Conservation (phyloP, 64 coral and sea anemone species). For the Acropora yongei region DNA sequence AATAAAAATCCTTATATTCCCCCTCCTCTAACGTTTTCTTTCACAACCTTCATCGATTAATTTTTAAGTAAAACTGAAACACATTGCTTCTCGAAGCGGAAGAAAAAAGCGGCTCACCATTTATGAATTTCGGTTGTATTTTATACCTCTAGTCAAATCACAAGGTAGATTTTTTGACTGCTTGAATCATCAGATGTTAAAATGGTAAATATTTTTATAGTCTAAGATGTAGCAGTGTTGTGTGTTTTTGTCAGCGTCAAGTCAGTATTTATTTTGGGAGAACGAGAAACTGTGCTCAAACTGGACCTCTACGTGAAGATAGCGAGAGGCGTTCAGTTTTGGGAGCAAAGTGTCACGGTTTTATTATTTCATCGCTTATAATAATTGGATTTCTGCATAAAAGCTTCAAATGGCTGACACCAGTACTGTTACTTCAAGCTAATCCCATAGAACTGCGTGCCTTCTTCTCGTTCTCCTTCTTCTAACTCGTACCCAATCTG, state of each 20-base stretch:
- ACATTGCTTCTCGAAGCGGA: not conserved
- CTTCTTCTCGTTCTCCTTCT: not conserved
- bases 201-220: not conserved
- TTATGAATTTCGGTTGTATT: not conserved
- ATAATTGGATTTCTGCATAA: slow-evolving; percentile 23
- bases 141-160: not conserved
- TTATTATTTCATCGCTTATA: slow-evolving; percentile 26
- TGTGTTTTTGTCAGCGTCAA: too few species aligned
- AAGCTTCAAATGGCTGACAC: slow-evolving; percentile 16
- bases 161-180: too few species aligned
- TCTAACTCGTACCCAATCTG: slow-evolving; percentile 1
- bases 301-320: too few species aligned
- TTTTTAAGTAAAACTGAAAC: slow-evolving; percentile 1
- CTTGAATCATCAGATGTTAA: not conserved
- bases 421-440: not conserved
- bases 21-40: not conserved
- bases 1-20: not conserved
- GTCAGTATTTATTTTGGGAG: not conserved
- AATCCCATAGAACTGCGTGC: not conserved
- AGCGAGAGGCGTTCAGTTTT: not conserved
- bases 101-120: slow-evolving; percentile 21
- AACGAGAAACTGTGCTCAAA: not conserved
- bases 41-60: slow-evolving; percentile 26
- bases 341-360: not conserved
- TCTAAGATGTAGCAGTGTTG: not conserved